Percentiles rank a stretch among this genome's conserved stretches.
These are phyloP conservation scores for Graptemys geographica DNA, from an alignment of 2,797 vertebrate species.

Conservation along the genomic window DNA sequence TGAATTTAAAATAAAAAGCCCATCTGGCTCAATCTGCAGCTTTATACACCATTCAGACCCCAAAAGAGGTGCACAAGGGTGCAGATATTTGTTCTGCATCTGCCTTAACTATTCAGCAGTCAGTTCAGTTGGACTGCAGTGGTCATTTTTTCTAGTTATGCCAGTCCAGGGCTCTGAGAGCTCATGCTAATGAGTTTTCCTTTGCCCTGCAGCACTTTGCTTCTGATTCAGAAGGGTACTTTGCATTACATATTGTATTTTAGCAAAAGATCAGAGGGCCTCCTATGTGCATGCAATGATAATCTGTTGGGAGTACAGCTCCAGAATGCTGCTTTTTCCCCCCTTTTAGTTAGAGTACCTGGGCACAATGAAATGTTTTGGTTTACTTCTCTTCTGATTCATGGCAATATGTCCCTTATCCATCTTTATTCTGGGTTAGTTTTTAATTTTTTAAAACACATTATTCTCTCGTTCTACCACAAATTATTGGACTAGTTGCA, in stretches of 20 bases:
- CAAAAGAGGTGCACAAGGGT: background rate
- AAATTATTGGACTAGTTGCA: background rate
- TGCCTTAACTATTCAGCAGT: slow-evolving; percentile 25
- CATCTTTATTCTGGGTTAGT: background rate
- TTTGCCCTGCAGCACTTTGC: background rate
- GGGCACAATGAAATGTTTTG: background rate
- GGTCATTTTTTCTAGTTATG: slow-evolving; percentile 17
- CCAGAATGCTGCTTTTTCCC: background rate
- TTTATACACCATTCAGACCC: slow-evolving; percentile 6
- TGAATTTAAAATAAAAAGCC: slow-evolving; percentile 43
- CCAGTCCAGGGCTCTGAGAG: background rate
- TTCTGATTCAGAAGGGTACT: background rate
- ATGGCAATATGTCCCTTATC: background rate
- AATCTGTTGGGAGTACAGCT: background rate
- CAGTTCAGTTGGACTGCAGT: background rate
- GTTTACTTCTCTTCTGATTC: background rate
- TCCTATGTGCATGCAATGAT: background rate
- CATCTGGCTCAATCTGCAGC: slow-evolving; percentile 65
- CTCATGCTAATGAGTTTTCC: background rate
- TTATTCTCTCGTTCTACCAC: background rate
- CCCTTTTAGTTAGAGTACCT: background rate
- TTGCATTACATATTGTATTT: background rate
- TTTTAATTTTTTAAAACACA: background rate
- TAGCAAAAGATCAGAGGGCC: background rate
- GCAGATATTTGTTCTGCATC: background rate